phyloP scores from a whole-genome alignment of 2,888 invertebrate species.

The Gnatocerus cornutus region DNA sequence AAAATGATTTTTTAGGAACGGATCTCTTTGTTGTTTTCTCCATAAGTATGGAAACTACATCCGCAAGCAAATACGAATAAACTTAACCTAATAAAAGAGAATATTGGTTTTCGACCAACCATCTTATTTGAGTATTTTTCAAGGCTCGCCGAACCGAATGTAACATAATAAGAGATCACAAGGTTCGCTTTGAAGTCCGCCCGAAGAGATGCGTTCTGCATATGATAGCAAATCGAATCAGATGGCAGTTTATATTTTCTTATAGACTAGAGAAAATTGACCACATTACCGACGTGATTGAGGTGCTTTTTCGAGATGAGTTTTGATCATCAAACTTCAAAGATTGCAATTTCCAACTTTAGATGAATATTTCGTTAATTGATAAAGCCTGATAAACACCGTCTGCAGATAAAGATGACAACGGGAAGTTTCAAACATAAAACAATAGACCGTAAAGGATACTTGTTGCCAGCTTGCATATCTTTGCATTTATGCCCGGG shows the following conservation, averaged over 20 bases:
- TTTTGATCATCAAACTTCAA: background rate
- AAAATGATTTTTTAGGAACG: too few relatives aligned
- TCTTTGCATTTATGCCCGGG: constrained; percentile 23
- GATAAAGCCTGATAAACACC: background rate
- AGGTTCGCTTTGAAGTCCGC: constrained; percentile 62
- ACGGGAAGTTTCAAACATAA: constrained; percentile 13
- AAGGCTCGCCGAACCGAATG: constrained; percentile 58
- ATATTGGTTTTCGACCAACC: constrained; percentile 58
- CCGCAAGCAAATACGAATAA: constrained; percentile 52
- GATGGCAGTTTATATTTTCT: constrained; percentile 67
- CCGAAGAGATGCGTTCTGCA: constrained; percentile 63
- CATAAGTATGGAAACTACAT: constrained; percentile 32
- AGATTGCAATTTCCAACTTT: background rate
- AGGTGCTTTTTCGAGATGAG: constrained; percentile 17
- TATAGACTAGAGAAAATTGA: constrained; percentile 61
- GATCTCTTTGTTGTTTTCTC: constrained; percentile 4
- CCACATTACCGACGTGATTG: constrained; percentile 57
- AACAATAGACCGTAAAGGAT: constrained; percentile 26
- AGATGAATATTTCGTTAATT: background rate
- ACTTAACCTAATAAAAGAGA: constrained; percentile 56
- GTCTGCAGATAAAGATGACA: constrained; percentile 12
- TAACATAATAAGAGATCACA: constrained; percentile 62
- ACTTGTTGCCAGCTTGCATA: constrained; percentile 29
- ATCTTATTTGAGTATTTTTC: constrained; percentile 61
- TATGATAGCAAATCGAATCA: constrained; percentile 69